A percentile compares a stretch with the other conserved stretches of the same genome.
phyloP scores from a whole-genome alignment of 2,797 vertebrate genomes.

The Eulemur albifrons region DNA sequence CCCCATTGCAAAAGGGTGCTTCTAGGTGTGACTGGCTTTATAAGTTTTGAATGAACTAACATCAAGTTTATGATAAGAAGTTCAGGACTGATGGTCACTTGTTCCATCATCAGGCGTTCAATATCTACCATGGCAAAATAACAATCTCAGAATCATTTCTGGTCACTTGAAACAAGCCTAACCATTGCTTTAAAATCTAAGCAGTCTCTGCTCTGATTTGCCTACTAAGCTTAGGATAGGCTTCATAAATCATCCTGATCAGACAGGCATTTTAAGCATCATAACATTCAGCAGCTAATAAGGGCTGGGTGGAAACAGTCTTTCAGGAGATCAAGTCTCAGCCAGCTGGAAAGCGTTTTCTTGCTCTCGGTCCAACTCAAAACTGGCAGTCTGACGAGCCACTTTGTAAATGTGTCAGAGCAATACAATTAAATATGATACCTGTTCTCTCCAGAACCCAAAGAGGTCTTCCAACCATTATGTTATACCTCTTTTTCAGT shows the following conservation, averaged over 20 bases:
- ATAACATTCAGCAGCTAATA: background rate
- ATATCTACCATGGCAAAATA: background rate
- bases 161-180: background rate
- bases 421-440: background rate
- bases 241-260: background rate
- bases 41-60: background rate
- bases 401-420: slow-evolving; percentile 9
- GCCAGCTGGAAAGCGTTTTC: background rate
- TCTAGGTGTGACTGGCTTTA: background rate
- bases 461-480: background rate
- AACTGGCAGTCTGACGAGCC: background rate
- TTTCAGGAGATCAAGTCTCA: background rate
- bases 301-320: background rate
- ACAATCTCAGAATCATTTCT: background rate
- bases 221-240: background rate
- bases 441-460: background rate
- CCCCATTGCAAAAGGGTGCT: background rate
- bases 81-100: background rate
- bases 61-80: background rate
- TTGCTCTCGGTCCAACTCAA: background rate
- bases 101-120: background rate
- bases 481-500: background rate
- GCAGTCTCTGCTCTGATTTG: background rate
- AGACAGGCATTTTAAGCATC: background rate
- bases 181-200: background rate